Base-by-base conservation (phyloP, 1,140 invertebrate genomes). In the Anastrepha ludens region DNA sequence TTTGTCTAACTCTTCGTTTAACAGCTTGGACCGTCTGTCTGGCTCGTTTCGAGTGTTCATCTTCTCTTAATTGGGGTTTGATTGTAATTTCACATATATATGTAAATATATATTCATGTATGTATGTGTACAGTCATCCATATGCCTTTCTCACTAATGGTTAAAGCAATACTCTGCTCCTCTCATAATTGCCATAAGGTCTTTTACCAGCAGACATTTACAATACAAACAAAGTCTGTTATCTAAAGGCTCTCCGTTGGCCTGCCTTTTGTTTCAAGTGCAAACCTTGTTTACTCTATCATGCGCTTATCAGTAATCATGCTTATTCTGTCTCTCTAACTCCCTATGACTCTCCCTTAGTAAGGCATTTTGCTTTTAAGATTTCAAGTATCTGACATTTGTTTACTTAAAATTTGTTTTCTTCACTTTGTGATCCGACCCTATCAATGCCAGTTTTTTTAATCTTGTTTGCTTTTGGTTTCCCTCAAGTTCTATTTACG, bases 31-130 rank as follows among this genome's bases (percentile, higher is more conserved):
- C 70, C 44, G 70, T 74, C 70, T 74, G 70, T 2, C 29, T 67
- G 29, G 15, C 5, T 47, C 17, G 44, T 15, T 74, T 74, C 8
- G 70, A 74, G 44, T 87, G 65, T 87, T 87, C 74, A 87, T 74
- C 65, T 58, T 87, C 47, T 50, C 86, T 87, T 87, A 87, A 87
- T 87, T 87, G 70, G 85, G 59, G 20, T 86, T 86, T 60, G 55
- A 62, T 62, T 59, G 41, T 86, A 86, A 86, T 86, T 60, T 15
- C 50, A 39, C 7, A 9, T 20, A 85, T 8, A 74, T 41, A 47
- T 5, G 5, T 29, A 74, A 1, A 47, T 50, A 20, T 29, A 67
- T 9, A 29, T 29, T 29, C 17, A 3, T 64, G 62, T 20, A n/a
- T 64, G n/a, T 64, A 58, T 8, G 2, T 13, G 60, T 0, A 64